Percentiles rank a stretch among this genome's conserved stretches.
Evolutionary conservation across 2,113 vertebrate genomes (phyloP).

Genomic region (Cyanoderma ruficeps): DNA sequence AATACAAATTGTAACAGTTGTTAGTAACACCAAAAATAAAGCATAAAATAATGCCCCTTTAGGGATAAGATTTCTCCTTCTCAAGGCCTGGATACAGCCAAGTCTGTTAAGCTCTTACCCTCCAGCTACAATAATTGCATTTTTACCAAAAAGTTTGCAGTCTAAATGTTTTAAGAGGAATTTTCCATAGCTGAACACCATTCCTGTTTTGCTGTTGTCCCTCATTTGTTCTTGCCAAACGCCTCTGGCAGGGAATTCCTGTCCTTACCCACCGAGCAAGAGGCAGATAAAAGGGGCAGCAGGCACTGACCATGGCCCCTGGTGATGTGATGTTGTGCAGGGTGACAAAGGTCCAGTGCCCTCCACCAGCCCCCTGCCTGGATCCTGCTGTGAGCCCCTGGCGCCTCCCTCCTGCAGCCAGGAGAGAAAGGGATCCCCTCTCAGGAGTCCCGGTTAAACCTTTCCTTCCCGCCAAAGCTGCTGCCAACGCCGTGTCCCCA

Average conservation of each 20-base stretch:
- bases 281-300: not conserved
- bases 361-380: not conserved
- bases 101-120: not conserved
- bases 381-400: not conserved
- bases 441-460: not conserved
- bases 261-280: accelerated
- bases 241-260: not conserved
- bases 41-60: accelerated
- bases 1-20: not conserved
- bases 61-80: not conserved
- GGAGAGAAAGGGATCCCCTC: not conserved
- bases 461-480: not conserved
- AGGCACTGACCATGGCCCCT: accelerated
- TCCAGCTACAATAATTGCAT: not conserved
- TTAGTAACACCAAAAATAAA: not conserved
- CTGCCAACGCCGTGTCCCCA: accelerated
- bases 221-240: not conserved
- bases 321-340: accelerated
- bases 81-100: not conserved
- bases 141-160: not conserved
- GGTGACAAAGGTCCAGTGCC: accelerated
- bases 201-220: not conserved
- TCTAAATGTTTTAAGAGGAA: not conserved
- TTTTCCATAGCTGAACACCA: accelerated
- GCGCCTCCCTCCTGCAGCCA: accelerated